These are phyloP conservation scores for Genyomyrus donnyi DNA, from an alignment of 2,113 vertebrate species.

Conservation along the genomic window DNA sequence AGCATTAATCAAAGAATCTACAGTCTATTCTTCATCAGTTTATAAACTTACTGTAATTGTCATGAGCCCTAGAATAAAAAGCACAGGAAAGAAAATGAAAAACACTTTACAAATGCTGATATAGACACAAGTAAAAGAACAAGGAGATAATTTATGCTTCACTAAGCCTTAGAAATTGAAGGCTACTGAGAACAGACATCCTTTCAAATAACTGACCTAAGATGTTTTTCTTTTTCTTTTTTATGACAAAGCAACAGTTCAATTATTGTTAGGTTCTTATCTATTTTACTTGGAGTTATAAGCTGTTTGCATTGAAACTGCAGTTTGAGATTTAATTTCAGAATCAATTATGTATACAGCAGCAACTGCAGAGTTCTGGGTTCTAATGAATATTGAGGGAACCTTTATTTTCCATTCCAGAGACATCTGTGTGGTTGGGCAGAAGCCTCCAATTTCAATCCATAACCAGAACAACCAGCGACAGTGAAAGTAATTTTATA, in stretches of 20 bases:
- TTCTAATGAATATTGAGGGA: constrained; percentile 60
- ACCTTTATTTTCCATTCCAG: constrained; percentile 41
- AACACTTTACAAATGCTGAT: not conserved
- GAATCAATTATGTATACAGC: constrained; percentile 51
- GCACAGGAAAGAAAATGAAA: not conserved
- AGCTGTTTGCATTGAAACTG: not conserved
- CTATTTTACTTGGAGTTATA: constrained; percentile 31
- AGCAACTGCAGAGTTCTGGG: constrained; percentile 38
- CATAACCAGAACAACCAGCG: constrained; percentile 45
- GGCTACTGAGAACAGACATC: not conserved
- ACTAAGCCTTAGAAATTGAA: not conserved
- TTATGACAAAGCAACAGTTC: not conserved
- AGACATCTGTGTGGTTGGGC: constrained; percentile 57
- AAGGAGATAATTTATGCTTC: not conserved
- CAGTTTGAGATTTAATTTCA: constrained; percentile 32
- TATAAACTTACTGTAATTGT: not conserved
- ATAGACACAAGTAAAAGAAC: not conserved
- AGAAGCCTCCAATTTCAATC: constrained; percentile 41
- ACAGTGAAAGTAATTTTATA: constrained; percentile 65
- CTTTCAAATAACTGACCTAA: not conserved
- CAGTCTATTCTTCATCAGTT: not conserved
- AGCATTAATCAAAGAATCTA: not conserved
- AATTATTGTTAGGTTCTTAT: not conserved
- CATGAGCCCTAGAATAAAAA: not conserved
- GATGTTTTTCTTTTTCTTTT: not conserved